Evolutionary conservation across 2,888 invertebrate genomes (phyloP), one percentile per base, ranked within the genome.

Genomic region (Acleris holmiana): DNA sequence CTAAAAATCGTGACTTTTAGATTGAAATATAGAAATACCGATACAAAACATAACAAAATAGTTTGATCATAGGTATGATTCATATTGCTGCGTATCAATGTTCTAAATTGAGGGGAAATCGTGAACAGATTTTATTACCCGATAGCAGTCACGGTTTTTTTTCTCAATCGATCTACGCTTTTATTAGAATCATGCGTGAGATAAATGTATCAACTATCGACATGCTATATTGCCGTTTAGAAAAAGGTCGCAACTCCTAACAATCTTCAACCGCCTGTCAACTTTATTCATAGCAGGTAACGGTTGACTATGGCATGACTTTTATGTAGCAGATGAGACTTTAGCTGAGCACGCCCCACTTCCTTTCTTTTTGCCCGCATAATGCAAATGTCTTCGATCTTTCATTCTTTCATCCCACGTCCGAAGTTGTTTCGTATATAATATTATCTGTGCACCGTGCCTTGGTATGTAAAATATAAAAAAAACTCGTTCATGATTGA

Each of bases 181-280:
- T 73, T 73, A 72, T 77, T 80, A 78, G 79, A 83, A 70, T 82
- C 82, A 83, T 78, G 72, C 74, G 69, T 77, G 76, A 80, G 77
- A 76, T 70, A 78, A 81, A 74, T 55, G 60, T 58, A 63, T 69
- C 60, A 58, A 51, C 56, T 46, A 35, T 35, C 35, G 35, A 35
- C 35, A 35, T 35, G 35, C 35, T 13, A 13, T 35, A 35, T 35
- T 35, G 35, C 35, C 35, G 35, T 13, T 35, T 35, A 13, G 13
- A 35, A 13, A 35, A 35, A 35, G 35, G 35, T 35, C 35, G 13
- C 13, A 35, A 35, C 35, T 35, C 4, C 0, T 35, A 35, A 13
- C 4, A 35, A 13, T 35, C 35, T 35, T 35, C 35, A 35, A 8
- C 35, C 13, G 4, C 35, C 13, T 13, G 35, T 35, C 35, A 35